These are phyloP conservation scores for Sardinella longiceps DNA, from an alignment of 2,797 vertebrate genomes.

Conservation along the genomic window DNA sequence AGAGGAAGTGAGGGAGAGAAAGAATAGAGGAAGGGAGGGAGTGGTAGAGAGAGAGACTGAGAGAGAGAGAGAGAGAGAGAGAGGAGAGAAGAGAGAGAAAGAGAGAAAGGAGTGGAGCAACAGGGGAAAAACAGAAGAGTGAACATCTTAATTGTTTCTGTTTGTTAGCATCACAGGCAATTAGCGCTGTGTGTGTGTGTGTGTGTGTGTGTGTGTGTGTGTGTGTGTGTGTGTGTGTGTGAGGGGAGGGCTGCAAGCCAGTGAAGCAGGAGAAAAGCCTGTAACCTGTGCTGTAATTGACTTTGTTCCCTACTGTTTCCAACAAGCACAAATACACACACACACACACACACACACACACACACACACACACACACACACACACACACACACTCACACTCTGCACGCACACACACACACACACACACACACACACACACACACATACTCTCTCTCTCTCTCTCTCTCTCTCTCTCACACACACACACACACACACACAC, in stretches of 20 bases:
- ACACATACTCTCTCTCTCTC: too few relatives aligned
- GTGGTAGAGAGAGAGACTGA: neutral
- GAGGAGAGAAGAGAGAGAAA: neutral
- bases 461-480: too few relatives aligned
- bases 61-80: neutral
- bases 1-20: neutral
- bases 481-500: neutral
- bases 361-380: constrained; percentile 30
- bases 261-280: neutral
- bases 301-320: neutral
- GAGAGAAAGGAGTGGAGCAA: neutral
- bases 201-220: constrained; percentile 54
- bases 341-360: neutral
- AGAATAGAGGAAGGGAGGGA: neutral
- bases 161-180: constrained; percentile 67
- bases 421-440: constrained; percentile 2
- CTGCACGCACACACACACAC: constrained; percentile 37
- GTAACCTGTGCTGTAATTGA: constrained; percentile 21
- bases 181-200: constrained; percentile 65
- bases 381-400: neutral
- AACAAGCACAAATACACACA: neutral
- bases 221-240: neutral
- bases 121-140: constrained; percentile 39
- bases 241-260: neutral
- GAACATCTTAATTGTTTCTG: constrained; percentile 62